Percentiles rank a stretch among this genome's conserved stretches.
phyloP scores from a whole-genome alignment of 2,113 vertebrate species.

The Ceyx melanurus region DNA sequence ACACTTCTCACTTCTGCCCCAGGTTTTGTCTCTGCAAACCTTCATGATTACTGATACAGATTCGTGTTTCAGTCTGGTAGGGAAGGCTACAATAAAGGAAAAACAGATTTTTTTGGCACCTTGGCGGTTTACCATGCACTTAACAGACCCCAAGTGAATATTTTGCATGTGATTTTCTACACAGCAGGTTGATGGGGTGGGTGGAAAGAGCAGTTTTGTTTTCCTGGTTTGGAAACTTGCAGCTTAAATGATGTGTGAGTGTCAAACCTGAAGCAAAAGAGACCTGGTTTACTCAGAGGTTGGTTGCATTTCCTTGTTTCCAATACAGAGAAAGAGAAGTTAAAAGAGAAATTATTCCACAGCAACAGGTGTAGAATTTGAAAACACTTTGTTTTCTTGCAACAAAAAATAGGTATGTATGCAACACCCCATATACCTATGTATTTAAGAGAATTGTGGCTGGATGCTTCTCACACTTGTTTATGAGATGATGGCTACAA shows the following conservation, averaged over 20 bases:
- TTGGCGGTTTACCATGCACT: neutral
- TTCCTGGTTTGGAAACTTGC: neutral
- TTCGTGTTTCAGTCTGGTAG: accelerated
- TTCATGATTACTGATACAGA: neutral
- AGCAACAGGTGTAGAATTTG: neutral
- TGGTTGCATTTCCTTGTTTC: neutral
- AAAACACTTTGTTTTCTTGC: conserved; percentile 4
- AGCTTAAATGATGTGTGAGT: neutral
- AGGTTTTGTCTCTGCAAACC: neutral
- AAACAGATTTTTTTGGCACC: neutral
- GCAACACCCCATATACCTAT: neutral
- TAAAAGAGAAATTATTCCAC: neutral
- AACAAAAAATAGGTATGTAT: neutral
- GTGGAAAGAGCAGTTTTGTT: neutral
- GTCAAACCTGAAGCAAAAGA: conserved; percentile 30
- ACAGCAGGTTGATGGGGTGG: neutral
- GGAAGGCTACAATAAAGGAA: neutral
- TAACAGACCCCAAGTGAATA: neutral
- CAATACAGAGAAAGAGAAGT: neutral
- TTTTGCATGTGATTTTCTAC: neutral
- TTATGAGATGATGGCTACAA: neutral
- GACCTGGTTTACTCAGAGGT: neutral
- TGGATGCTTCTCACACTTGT: neutral
- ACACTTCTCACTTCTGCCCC: neutral
- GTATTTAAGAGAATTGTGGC: neutral